Conservation (phyloP, 1,140 invertebrate species). For the Ericerus pela region DNA sequence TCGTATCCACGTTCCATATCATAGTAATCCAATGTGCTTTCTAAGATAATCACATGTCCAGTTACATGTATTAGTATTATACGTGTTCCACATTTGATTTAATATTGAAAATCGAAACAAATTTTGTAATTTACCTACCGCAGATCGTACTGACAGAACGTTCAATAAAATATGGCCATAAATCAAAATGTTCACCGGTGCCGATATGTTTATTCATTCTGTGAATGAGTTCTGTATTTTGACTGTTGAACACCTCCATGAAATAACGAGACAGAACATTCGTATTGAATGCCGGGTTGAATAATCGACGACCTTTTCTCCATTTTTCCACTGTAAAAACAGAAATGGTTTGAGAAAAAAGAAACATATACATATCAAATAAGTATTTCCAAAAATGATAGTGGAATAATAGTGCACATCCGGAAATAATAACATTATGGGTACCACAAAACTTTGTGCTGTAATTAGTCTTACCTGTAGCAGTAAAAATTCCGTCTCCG, state of each 20-base stretch:
- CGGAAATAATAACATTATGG: neutral
- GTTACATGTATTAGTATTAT: too few relatives aligned
- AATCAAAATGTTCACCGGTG: conserved; percentile 17
- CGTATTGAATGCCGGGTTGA: conserved; percentile 69
- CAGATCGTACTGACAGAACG: conserved; percentile 65
- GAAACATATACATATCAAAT: neutral
- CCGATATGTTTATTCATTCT: conserved; percentile 21
- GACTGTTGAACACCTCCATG: conserved; percentile 50
- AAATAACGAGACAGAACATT: conserved; percentile 63
- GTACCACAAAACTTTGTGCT: neutral
- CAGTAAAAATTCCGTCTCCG: neutral
- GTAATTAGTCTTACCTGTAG: neutral
- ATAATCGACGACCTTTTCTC: conserved; percentile 42
- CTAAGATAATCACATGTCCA: too few relatives aligned
- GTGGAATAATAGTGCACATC: neutral
- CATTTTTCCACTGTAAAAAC: conserved; percentile 32
- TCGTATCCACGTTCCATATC: too few relatives aligned
- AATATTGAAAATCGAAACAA: too few relatives aligned
- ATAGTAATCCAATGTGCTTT: too few relatives aligned
- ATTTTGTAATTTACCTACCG: conserved; percentile 51
- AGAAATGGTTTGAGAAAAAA: neutral
- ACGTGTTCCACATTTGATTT: too few relatives aligned
- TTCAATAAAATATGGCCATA: conserved; percentile 39
- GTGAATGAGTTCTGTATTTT: conserved; percentile 41
- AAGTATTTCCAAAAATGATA: neutral